Conservation (phyloP, 2,113 vertebrate genomes). For the Mobula hypostoma region DNA sequence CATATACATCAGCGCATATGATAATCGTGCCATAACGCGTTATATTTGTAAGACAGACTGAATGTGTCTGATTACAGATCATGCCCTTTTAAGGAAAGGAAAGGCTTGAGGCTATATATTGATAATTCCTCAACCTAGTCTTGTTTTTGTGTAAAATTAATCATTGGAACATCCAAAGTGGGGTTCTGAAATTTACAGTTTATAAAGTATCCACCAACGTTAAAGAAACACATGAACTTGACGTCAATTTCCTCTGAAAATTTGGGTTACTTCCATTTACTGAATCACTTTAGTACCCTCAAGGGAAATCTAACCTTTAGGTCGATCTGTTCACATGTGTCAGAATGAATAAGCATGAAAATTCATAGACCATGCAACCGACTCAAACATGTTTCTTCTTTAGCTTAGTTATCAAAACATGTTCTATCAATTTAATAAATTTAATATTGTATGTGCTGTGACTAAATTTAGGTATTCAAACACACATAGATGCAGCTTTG, state of each 20-base stretch:
- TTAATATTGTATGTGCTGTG: not conserved
- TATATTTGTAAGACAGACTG: not conserved
- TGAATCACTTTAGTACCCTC: not conserved
- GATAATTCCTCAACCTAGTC: not conserved
- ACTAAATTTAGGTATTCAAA: not conserved
- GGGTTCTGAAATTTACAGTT: not conserved
- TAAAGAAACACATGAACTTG: not conserved
- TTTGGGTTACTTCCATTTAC: not conserved
- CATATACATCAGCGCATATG: not conserved
- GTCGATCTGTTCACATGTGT: not conserved
- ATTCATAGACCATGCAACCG: not conserved
- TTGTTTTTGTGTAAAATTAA: not conserved
- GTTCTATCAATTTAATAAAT: not conserved
- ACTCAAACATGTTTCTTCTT: not conserved
- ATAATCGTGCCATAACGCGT: not conserved
- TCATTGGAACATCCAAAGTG: not conserved
- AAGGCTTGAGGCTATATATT: not conserved
- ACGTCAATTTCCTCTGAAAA: not conserved
- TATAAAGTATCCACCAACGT: not conserved
- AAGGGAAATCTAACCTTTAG: not conserved
- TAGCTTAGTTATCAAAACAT: not conserved
- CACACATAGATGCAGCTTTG: not conserved
- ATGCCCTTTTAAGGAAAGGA: not conserved
- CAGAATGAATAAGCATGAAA: slow-evolving; percentile 17
- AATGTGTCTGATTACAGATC: not conserved